phyloP scores from a whole-genome alignment of 2,113 vertebrate genomes.

The Nothoprocta perdicaria region DNA sequence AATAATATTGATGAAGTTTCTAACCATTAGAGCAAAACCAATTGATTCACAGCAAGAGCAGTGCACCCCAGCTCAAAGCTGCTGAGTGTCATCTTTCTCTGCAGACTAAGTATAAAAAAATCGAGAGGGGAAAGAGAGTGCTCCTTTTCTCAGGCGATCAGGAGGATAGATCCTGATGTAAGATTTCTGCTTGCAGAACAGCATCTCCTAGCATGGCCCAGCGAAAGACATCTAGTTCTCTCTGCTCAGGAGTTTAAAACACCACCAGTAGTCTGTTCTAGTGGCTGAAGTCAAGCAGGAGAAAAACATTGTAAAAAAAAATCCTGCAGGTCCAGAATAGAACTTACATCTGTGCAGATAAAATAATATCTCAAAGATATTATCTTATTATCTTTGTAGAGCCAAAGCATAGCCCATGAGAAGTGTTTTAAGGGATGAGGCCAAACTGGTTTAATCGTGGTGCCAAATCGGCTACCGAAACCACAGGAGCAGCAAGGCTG shows the following conservation, averaged over 20 bases:
- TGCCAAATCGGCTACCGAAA: background rate
- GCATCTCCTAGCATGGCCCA: background rate
- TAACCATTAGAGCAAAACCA: background rate
- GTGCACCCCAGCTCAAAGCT: background rate
- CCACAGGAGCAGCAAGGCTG: background rate
- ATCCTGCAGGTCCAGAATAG: background rate
- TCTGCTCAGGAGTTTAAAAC: background rate
- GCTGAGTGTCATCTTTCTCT: background rate
- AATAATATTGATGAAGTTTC: background rate
- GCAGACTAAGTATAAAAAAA: background rate
- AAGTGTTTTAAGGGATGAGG: background rate
- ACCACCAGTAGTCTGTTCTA: background rate
- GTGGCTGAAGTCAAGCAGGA: background rate
- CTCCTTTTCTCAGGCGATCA: background rate
- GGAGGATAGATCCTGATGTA: background rate
- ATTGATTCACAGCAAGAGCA: rapidly evolving
- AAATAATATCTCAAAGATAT: background rate
- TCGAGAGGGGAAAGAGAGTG: rapidly evolving
- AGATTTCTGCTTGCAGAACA: background rate
- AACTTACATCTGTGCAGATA: background rate
- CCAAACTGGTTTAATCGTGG: background rate
- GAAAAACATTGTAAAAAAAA: background rate
- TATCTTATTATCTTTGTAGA: background rate
- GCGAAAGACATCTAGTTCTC: background rate
- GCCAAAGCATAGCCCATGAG: background rate